Evolutionary conservation across 2,113 vertebrate genomes (phyloP).

Genomic region (Neogobius melanostomus): DNA sequence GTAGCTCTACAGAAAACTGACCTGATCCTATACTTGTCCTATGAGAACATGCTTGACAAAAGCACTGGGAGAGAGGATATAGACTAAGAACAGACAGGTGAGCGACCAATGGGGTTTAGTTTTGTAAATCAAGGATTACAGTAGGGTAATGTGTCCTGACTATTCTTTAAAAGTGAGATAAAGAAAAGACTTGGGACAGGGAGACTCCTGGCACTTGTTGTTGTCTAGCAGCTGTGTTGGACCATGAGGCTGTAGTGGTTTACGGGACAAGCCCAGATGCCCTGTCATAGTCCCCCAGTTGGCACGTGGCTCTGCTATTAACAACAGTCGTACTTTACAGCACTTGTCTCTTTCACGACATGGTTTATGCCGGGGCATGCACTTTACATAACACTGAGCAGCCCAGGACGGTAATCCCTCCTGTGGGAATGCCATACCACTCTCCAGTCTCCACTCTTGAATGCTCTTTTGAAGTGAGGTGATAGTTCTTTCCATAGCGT

Average conservation of each 20-base stretch:
- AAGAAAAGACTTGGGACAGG: background rate
- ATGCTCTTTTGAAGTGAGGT: constrained; percentile 24
- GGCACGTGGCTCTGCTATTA: constrained; percentile 42
- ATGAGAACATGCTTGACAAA: constrained; percentile 12
- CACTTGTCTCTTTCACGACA: constrained; percentile 45
- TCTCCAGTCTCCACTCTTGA: constrained; percentile 32
- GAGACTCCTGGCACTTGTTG: background rate
- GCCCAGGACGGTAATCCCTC: constrained; percentile 26
- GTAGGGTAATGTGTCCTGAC: background rate
- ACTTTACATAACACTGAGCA: constrained; percentile 9
- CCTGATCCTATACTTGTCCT: constrained; percentile 10
- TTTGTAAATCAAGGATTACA: constrained; percentile 19
- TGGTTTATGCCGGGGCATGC: constrained; percentile 10
- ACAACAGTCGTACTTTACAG: constrained; percentile 55
- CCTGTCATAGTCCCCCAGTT: constrained; percentile 49
- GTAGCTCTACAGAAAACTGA: constrained; percentile 23
- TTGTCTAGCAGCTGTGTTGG: constrained; percentile 23
- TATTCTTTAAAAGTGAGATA: constrained; percentile 9
- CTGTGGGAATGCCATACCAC: constrained; percentile 38
- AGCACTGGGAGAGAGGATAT: constrained; percentile 9
- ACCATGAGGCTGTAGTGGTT: constrained; percentile 12
- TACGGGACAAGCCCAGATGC: constrained; percentile 15
- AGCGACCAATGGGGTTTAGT: constrained; percentile 9
- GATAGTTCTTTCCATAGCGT: constrained; percentile 40
- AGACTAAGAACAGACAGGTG: constrained; percentile 23